Evolutionary conservation across 2,113 vertebrate genomes (phyloP).

Genomic region (Serilophus lunatus): DNA sequence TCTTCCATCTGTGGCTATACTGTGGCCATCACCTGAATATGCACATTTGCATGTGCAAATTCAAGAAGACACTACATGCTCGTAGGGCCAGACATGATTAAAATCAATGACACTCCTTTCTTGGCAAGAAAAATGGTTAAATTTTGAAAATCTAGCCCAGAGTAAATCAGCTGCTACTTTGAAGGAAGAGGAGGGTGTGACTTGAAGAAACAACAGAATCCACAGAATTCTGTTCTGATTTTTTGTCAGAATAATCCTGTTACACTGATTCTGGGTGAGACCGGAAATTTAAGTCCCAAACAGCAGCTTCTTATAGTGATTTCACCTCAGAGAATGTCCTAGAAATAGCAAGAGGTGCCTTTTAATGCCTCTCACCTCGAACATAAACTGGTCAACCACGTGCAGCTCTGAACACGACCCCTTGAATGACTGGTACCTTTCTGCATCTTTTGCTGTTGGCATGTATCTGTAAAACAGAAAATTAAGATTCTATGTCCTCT

Average conservation of each 20-base stretch:
- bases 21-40: neutral
- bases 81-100: neutral
- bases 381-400: constrained; percentile 87
- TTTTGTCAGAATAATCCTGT: neutral
- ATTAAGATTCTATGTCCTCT: neutral
- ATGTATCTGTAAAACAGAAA: constrained; percentile 75
- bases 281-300: neutral
- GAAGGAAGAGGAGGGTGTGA: neutral
- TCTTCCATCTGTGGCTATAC: neutral
- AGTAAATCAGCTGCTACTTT: neutral
- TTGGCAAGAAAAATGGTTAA: neutral
- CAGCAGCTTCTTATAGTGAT: neutral
- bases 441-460: constrained; percentile 80
- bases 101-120: neutral
- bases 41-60: neutral
- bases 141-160: neutral
- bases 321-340: neutral
- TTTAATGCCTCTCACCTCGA: constrained; percentile 72
- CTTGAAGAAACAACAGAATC: neutral
- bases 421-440: constrained; percentile 81
- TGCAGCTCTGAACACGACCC: constrained; percentile 79
- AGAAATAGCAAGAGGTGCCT: neutral
- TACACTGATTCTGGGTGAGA: neutral
- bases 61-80: neutral
- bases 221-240: neutral